These are phyloP conservation scores for Eupleurogrammus muticus DNA, from an alignment of 2,797 vertebrate species.

Conservation along the genomic window DNA sequence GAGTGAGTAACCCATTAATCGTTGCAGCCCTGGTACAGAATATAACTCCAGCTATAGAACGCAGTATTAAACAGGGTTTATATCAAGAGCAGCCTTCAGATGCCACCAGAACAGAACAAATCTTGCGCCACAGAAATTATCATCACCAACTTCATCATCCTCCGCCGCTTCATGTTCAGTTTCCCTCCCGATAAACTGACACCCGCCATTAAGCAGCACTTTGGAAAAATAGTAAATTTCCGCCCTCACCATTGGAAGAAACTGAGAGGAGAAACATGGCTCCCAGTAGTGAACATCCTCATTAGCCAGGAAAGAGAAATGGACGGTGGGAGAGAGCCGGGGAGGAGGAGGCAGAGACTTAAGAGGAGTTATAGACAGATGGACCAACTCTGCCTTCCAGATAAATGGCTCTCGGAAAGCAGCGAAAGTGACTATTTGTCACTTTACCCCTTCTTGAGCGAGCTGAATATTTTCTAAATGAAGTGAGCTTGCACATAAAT, in stretches of 20 bases:
- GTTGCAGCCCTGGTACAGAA: too few relatives aligned
- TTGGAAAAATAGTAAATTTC: conserved; percentile 68
- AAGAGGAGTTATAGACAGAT: conserved; percentile 62
- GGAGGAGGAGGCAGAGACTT: conserved; percentile 40
- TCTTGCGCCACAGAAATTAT: background rate
- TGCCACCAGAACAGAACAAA: too few relatives aligned
- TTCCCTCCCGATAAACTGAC: conserved; percentile 47
- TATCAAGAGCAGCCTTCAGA: too few relatives aligned
- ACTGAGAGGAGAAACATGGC: conserved; percentile 56
- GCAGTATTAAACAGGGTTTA: too few relatives aligned
- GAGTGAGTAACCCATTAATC: too few relatives aligned
- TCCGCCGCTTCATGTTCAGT: background rate
- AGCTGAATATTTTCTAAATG: conserved; percentile 21
- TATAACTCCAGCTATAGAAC: too few relatives aligned
- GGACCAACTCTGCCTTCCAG: conserved; percentile 53
- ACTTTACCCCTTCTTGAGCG: conserved; percentile 33
- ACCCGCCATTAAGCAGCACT: conserved; percentile 65
- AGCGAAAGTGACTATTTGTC: conserved; percentile 52
- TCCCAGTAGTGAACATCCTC: conserved; percentile 68
- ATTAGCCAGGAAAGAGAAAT: conserved; percentile 71
- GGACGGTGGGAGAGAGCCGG: conserved; percentile 38
- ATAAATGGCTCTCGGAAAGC: conserved; percentile 50
- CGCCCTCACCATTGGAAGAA: conserved; percentile 45
- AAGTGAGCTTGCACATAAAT: background rate
- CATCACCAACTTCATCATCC: background rate